Conservation (phyloP, 2,888 invertebrate genomes). For the Dromius quadrimaculatus region DNA sequence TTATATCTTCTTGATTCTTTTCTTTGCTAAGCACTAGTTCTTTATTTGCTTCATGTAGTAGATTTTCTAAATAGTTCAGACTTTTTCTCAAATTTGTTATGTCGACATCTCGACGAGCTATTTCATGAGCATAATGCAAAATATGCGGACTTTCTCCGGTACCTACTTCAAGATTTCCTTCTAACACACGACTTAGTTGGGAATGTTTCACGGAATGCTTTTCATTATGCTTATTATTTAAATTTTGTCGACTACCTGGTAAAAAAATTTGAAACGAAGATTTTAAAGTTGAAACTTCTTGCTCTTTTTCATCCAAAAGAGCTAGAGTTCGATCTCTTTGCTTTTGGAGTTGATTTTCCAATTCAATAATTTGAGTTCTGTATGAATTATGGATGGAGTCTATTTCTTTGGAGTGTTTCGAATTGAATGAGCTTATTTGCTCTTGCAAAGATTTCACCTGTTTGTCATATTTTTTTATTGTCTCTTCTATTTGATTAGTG, state of each 20-base stretch:
- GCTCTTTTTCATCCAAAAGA: conserved; percentile 85
- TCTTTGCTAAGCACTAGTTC: conserved; percentile 36
- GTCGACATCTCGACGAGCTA: conserved; percentile 84
- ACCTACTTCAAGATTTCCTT: conserved; percentile 8
- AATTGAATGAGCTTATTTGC: conserved; percentile 44
- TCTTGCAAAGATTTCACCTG: conserved; percentile 72
- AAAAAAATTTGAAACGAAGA: conserved; percentile 70
- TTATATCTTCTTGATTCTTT: conserved; percentile 65
- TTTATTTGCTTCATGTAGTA: conserved; percentile 46
- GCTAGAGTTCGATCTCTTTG: conserved; percentile 84
- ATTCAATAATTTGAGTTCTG: conserved; percentile 68
- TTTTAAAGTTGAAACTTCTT: conserved; percentile 74
- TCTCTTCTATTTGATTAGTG: conserved; percentile 73
- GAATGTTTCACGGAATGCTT: conserved; percentile 28
- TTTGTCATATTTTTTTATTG: conserved; percentile 73
- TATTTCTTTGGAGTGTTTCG: conserved; percentile 29
- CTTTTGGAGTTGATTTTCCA: conserved; percentile 81
- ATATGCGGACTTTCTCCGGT: conserved; percentile 78
- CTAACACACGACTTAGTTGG: conserved; percentile 25
- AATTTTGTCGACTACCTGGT: conserved; percentile 64
- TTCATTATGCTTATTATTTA: conserved; percentile 59
- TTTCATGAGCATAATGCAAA: conserved; percentile 85
- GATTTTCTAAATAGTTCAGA: conserved; percentile 55
- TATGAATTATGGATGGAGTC: conserved; percentile 62
- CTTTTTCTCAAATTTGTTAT: conserved; percentile 79